phyloP scores from a whole-genome alignment of 1,140 invertebrate genomes.

The Papilio aristodemus region DNA sequence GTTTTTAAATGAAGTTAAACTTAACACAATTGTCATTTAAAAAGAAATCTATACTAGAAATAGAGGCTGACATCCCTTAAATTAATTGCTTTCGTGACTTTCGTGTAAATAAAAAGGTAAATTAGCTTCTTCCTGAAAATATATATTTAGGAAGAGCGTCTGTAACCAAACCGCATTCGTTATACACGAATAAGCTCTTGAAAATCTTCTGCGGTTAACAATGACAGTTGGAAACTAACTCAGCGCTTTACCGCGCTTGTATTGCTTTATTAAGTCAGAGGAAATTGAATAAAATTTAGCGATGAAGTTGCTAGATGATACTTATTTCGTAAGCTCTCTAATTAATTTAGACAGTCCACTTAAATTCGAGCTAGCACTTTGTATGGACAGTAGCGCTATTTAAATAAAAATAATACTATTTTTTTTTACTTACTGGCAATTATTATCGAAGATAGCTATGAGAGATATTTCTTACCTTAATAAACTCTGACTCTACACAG shows the following conservation, averaged over 20 bases:
- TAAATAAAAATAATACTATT: background rate
- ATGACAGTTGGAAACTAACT: slow-evolving; percentile 44
- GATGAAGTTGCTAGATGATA: slow-evolving; percentile 51
- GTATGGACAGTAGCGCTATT: background rate
- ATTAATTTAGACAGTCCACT: slow-evolving; percentile 70
- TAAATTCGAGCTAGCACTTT: slow-evolving; percentile 43
- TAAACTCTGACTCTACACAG: no score
- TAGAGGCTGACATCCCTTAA: background rate
- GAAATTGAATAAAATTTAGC: slow-evolving; percentile 45
- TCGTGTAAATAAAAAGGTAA: slow-evolving; percentile 44
- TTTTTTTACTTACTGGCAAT: background rate
- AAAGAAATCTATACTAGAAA: background rate
- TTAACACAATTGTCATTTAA: background rate
- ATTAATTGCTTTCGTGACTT: background rate
- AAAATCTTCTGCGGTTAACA: slow-evolving; percentile 55
- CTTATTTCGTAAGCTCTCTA: slow-evolving; percentile 52
- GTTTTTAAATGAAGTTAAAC: no score
- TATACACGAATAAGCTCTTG: slow-evolving; percentile 75
- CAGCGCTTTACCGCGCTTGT: slow-evolving; percentile 51
- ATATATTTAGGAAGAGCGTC: slow-evolving; percentile 55
- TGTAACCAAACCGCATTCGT: slow-evolving; percentile 68
- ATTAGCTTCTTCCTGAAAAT: slow-evolving; percentile 55
- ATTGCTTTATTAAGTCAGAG: slow-evolving; percentile 44
- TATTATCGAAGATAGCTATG: background rate
- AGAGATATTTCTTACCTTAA: no score